Evolutionary conservation across 37 sponge, comb jelly and placozoan species (phyloP).

Genomic region (Agelas oroides): DNA sequence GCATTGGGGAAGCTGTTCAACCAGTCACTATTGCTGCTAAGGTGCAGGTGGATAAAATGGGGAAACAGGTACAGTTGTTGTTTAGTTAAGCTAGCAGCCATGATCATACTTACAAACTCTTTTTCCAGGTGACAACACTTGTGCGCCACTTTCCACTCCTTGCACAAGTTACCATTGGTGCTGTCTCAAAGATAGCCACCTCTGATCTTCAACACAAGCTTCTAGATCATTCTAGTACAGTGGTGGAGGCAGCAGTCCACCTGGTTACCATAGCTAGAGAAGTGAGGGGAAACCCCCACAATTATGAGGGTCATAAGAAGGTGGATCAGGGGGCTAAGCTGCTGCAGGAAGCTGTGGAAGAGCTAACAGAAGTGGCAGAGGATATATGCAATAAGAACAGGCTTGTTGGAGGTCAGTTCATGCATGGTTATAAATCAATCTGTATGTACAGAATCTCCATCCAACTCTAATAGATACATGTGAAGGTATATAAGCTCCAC

Average conservation of each 20-base stretch:
- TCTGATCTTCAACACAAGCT: constrained; percentile 36
- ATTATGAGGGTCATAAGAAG: neutral
- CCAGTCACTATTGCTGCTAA: constrained; percentile 65
- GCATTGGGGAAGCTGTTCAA: constrained; percentile 37
- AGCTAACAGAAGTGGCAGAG: constrained; percentile 34
- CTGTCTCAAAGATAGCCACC: constrained; percentile 55
- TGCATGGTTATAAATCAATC: too few relatives aligned
- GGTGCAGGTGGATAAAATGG: constrained; percentile 64
- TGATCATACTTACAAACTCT: too few relatives aligned
- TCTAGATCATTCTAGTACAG: constrained; percentile 67
- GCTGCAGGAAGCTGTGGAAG: constrained; percentile 11
- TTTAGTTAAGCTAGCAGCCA: too few relatives aligned
- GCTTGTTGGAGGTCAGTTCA: constrained; percentile 4
- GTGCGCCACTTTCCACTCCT: constrained; percentile 46
- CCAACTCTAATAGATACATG: too few relatives aligned
- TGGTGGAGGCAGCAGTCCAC: constrained; percentile 44
- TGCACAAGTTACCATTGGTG: constrained; percentile 53
- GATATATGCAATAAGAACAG: neutral
- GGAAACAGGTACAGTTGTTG: constrained; percentile 52
- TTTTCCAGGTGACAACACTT: constrained; percentile 23
- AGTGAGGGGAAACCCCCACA: constrained; percentile 53
- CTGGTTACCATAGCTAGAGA: constrained; percentile 49
- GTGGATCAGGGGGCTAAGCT: constrained; percentile 9
- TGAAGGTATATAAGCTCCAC: too few relatives aligned
- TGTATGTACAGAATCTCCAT: too few relatives aligned